Conservation (phyloP, 2,888 invertebrate species). For the Stenolophus ochropezus region DNA sequence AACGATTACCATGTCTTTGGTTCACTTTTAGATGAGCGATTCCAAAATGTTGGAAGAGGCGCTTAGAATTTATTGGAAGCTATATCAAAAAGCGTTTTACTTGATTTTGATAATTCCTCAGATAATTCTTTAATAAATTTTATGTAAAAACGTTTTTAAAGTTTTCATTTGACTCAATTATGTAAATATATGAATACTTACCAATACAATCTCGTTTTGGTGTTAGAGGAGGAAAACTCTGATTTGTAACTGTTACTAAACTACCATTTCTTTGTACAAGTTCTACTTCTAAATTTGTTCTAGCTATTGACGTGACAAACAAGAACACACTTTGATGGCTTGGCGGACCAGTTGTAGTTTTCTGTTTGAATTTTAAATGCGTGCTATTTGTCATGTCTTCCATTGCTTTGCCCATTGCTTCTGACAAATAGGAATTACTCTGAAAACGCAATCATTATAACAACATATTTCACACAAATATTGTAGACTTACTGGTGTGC, state of each 20-base stretch:
- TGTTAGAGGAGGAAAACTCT: conserved; percentile 78
- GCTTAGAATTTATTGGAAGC: too few relatives aligned
- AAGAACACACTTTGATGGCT: conserved; percentile 87
- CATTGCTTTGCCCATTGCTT: conserved; percentile 94
- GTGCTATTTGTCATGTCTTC: conserved; percentile 95
- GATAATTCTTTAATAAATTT: too few relatives aligned
- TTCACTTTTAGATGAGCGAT: too few relatives aligned
- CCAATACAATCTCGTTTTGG: conserved; percentile 88
- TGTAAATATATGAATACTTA: too few relatives aligned
- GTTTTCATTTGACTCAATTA: too few relatives aligned
- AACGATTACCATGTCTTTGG: too few relatives aligned
- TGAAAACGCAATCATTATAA: conserved; percentile 70
- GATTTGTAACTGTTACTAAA: conserved; percentile 72
- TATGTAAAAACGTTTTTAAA: neutral
- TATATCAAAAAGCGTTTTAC: too few relatives aligned
- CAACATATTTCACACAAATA: too few relatives aligned
- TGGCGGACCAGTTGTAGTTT: conserved; percentile 77
- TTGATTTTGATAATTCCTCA: too few relatives aligned
- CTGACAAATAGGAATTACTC: conserved; percentile 84
- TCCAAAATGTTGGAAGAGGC: too few relatives aligned
- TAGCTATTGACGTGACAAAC: conserved; percentile 91
- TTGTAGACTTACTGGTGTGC: conserved; percentile 78
- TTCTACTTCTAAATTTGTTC: conserved; percentile 95
- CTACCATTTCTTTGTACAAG: conserved; percentile 91
- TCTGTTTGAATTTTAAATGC: conserved; percentile 85